These are phyloP conservation scores for Synanthedon formicaeformis DNA, from an alignment of 2,888 invertebrate genomes.

Conservation along the genomic window DNA sequence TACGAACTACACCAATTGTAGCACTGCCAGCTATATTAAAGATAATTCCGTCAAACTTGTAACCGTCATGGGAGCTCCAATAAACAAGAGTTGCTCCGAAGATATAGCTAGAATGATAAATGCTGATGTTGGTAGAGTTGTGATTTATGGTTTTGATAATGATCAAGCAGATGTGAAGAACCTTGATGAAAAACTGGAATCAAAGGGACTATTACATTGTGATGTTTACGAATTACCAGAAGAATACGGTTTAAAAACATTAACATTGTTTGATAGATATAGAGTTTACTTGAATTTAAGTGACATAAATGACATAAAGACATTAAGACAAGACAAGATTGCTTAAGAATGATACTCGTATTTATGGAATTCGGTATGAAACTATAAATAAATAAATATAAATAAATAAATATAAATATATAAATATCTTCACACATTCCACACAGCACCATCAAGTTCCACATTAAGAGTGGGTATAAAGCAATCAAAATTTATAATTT, in stretches of 20 bases:
- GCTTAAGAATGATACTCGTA: conserved; percentile 12
- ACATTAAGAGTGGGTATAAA: too few species aligned
- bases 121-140: conserved; percentile 18
- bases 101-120: conserved; percentile 32
- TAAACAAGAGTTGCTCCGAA: conserved; percentile 26
- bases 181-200: conserved; percentile 14
- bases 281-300: conserved; percentile 18
- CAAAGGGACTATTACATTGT: conserved; percentile 15
- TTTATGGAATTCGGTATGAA: conserved; percentile 19
- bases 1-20: conserved; percentile 20
- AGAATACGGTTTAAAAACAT: neutral
- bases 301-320: conserved; percentile 7
- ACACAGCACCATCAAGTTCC: too few species aligned
- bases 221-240: conserved; percentile 14
- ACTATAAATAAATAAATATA: conserved; percentile 15
- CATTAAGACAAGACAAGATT: conserved; percentile 7
- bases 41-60: conserved; percentile 22
- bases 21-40: conserved; percentile 27
- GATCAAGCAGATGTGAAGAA: conserved; percentile 16
- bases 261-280: conserved; percentile 19
- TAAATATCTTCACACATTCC: conserved; percentile 5
- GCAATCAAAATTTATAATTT: too few species aligned
- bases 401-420: conserved; percentile 10
- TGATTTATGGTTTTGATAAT: conserved; percentile 21
- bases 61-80: conserved; percentile 30